Evolutionary conservation across 1,140 invertebrate species (phyloP).

Genomic region (Bombus consobrinus): DNA sequence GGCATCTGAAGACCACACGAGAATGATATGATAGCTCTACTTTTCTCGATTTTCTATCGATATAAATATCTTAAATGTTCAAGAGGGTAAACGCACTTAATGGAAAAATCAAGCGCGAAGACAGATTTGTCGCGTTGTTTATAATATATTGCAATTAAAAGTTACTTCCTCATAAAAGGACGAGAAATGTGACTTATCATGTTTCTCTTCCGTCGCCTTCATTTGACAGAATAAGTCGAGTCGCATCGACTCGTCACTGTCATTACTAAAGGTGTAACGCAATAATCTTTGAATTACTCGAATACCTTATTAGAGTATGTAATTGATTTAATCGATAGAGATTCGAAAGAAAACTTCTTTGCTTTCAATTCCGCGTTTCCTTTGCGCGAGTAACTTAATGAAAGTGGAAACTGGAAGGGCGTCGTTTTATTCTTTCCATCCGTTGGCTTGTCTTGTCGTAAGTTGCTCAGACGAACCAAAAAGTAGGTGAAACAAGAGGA

Average conservation of each 20-base stretch:
- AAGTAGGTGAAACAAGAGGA: constrained; percentile 40
- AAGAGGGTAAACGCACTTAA: too few species aligned
- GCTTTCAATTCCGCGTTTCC: not conserved
- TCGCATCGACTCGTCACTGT: not conserved
- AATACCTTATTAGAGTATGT: not conserved
- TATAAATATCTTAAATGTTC: too few species aligned
- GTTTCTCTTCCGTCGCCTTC: not conserved
- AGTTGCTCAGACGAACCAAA: not conserved
- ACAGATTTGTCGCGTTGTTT: too few species aligned
- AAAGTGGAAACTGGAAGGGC: not conserved
- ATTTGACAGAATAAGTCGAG: not conserved
- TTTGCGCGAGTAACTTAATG: not conserved
- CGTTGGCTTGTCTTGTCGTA: constrained; percentile 17
- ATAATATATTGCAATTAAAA: not conserved
- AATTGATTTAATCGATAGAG: not conserved
- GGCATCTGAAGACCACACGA: too few species aligned
- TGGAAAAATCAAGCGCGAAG: too few species aligned
- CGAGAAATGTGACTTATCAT: not conserved
- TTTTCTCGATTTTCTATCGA: too few species aligned
- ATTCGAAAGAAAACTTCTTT: not conserved
- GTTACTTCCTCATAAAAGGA: not conserved
- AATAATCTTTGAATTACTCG: not conserved
- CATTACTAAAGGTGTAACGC: not conserved
- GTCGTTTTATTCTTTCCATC: constrained; percentile 1
- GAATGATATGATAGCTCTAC: too few species aligned